A percentile compares a stretch with the other conserved stretches of the same genome.
These are phyloP conservation scores for Acrobasis consociella DNA, from an alignment of 2,888 invertebrate genomes.

Conservation along the genomic window DNA sequence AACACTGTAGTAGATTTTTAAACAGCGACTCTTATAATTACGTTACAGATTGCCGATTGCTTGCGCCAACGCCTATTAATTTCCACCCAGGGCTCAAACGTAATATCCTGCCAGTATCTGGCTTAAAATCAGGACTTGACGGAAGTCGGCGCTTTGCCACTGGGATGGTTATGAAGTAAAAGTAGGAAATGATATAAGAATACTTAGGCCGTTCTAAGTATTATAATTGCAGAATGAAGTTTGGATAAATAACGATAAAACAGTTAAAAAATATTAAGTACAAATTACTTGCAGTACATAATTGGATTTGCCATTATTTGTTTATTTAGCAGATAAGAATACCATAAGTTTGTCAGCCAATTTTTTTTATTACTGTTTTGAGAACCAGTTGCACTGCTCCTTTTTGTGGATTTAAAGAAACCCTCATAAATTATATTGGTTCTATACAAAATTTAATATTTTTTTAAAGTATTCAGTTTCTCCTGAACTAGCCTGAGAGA, in stretches of 20 bases:
- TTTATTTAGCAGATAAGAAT: no score
- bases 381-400: no score
- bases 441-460: no score
- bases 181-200: conserved; percentile 3
- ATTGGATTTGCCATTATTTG: no score
- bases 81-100: conserved; percentile 23
- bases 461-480: no score
- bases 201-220: not conserved
- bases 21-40: no score
- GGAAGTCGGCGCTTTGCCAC: conserved; percentile 20
- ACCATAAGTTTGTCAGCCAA: no score
- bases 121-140: conserved; percentile 26
- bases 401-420: no score
- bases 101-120: conserved; percentile 32
- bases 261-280: not conserved
- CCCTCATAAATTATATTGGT: no score
- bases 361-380: no score
- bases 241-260: not conserved
- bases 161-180: conserved; percentile 8
- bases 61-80: conserved; percentile 4
- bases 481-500: no score
- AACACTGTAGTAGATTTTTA: no score
- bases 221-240: not conserved
- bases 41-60: not conserved
- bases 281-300: not conserved